Evolutionary conservation across 2,888 invertebrate genomes (phyloP).

Genomic region (Crossocerus cetratus): DNA sequence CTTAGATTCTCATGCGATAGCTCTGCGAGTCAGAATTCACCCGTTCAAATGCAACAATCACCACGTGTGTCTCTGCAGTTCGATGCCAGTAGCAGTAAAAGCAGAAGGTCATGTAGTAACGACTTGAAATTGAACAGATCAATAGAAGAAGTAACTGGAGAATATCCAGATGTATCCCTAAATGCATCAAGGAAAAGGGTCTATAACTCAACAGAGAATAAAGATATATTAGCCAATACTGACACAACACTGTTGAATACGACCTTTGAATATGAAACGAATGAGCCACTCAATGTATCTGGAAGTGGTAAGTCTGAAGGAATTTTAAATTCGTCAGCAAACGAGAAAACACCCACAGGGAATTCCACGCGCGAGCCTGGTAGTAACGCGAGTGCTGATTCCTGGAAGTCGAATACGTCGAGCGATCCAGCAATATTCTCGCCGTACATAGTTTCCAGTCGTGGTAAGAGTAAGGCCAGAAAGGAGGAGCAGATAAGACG

Average conservation of each 20-base stretch:
- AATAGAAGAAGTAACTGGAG: background rate
- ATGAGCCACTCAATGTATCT: background rate
- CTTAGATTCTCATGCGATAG: conserved; percentile 37
- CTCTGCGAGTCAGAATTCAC: conserved; percentile 1
- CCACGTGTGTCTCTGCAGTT: too few relatives aligned
- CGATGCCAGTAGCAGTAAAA: background rate
- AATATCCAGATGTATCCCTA: background rate
- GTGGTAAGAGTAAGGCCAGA: conserved; percentile 81
- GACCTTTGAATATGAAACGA: background rate
- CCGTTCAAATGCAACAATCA: background rate
- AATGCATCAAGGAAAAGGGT: background rate
- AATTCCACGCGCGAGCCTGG: background rate
- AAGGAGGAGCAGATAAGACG: conserved; percentile 75
- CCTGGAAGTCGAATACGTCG: background rate
- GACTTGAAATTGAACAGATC: background rate
- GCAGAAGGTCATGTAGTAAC: background rate
- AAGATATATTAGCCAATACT: background rate
- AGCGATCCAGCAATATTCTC: conserved; percentile 62
- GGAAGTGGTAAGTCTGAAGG: background rate
- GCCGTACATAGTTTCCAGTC: conserved; percentile 80
- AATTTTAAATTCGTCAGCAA: background rate
- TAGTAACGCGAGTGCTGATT: background rate
- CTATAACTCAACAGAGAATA: background rate
- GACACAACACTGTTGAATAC: background rate
- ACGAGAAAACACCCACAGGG: background rate